Percentiles rank a stretch among this genome's conserved stretches.
Evolutionary conservation across 30 jellyfish, hydroid and myxozoan species (phyloP).

Genomic region (Pseudorhiza aurosa): DNA sequence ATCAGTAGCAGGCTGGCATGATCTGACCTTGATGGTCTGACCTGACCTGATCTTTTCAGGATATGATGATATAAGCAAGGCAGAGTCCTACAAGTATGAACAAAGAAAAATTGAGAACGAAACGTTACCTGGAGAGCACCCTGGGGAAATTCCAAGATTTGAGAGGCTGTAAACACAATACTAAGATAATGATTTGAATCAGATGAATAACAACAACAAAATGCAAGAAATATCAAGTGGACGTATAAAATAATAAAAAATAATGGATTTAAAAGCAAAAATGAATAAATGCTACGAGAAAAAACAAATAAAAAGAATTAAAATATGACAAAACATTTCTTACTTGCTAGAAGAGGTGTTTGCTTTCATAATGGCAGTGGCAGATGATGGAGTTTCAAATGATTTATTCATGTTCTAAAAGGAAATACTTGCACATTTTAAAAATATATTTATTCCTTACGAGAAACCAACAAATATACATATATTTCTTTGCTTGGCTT

Average conservation of each 20-base stretch:
- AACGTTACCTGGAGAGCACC: conserved; percentile 60
- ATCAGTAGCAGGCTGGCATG: too few species aligned
- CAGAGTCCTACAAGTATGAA: too few species aligned
- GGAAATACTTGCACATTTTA: not conserved
- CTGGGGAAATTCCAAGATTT: conserved; percentile 52
- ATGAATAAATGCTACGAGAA: not conserved
- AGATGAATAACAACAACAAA: not conserved
- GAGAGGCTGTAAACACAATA: conserved; percentile 17
- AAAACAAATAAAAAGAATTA: not conserved
- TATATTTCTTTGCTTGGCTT: too few species aligned
- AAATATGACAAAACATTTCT: not conserved
- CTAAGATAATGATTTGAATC: not conserved
- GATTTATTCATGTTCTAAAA: conserved; percentile 13
- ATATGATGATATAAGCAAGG: too few species aligned
- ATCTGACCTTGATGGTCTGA: too few species aligned
- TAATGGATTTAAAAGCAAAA: not conserved
- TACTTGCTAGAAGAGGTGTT: conserved; percentile 38
- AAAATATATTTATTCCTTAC: too few species aligned
- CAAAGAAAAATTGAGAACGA: too few species aligned
- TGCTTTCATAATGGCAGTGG: conserved; percentile 11
- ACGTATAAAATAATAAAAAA: too few species aligned
- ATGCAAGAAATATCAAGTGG: not conserved
- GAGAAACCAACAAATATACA: too few species aligned
- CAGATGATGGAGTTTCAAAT: conserved; percentile 29
- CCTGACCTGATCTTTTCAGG: too few species aligned